A percentile compares a stretch with the other conserved stretches of the same genome.
Evolutionary conservation across 2,797 vertebrate genomes (phyloP).

Genomic region (Spea hammondii): DNA sequence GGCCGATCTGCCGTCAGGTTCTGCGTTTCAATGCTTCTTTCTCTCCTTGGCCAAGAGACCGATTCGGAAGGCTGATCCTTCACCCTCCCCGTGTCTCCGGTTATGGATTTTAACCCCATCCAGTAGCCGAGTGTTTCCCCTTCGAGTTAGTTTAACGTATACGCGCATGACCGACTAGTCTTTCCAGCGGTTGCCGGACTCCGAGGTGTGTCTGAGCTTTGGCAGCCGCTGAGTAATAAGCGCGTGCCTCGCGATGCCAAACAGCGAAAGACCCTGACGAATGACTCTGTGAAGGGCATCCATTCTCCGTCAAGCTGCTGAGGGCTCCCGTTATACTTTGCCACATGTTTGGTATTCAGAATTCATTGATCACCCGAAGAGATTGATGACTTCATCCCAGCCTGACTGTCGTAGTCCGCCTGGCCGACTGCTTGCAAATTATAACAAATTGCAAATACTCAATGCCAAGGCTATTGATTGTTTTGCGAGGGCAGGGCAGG

Average conservation of each 20-base stretch:
- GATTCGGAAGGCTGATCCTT: too few relatives aligned
- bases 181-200: too few relatives aligned
- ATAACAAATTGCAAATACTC: slow-evolving; percentile 43
- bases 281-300: slow-evolving; percentile 30
- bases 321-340: neutral
- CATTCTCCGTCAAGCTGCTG: neutral
- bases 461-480: slow-evolving; percentile 48
- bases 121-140: too few relatives aligned
- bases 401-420: slow-evolving; percentile 9
- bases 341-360: slow-evolving; percentile 34
- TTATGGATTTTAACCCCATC: too few relatives aligned
- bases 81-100: too few relatives aligned
- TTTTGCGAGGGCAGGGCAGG: slow-evolving; percentile 4
- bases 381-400: slow-evolving; percentile 46
- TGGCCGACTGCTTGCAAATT: slow-evolving; percentile 27
- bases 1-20: too few relatives aligned
- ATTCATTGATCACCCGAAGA: slow-evolving; percentile 37
- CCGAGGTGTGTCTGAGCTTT: too few relatives aligned
- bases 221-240: neutral
- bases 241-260: neutral
- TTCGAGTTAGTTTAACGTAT: too few relatives aligned
- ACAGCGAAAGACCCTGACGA: neutral
- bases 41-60: too few relatives aligned
- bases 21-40: neutral
- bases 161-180: too few relatives aligned